phyloP scores from a whole-genome alignment of 2,113 vertebrate species.

The Drymodes brunneopygia region DNA sequence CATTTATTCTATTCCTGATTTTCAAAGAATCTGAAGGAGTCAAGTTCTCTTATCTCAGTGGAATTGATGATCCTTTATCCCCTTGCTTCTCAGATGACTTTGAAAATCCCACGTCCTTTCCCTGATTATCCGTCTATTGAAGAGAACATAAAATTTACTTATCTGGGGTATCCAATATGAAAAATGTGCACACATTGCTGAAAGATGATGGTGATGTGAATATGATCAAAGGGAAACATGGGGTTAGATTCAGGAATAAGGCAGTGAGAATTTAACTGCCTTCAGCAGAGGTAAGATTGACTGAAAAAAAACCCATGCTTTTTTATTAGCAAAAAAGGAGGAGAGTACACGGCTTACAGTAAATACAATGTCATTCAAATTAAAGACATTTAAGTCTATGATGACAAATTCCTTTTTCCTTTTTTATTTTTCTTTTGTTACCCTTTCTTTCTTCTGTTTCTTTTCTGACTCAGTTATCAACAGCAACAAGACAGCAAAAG shows the following conservation, averaged over 20 bases:
- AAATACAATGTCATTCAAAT: not conserved
- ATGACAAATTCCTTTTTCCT: not conserved
- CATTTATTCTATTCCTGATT: not conserved
- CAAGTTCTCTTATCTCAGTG: not conserved
- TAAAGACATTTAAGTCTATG: not conserved
- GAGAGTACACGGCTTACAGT: not conserved
- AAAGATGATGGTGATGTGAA: not conserved
- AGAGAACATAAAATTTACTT: not conserved
- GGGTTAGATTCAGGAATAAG: not conserved
- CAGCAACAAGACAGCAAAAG: not conserved
- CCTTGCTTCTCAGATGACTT: not conserved
- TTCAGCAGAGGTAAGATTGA: not conserved
- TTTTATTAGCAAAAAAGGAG: not conserved
- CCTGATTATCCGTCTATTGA: not conserved
- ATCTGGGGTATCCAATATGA: not conserved
- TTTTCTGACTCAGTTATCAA: not conserved
- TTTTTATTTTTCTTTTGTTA: not conserved
- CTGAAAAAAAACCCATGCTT: not conserved
- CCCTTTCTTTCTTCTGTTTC: not conserved
- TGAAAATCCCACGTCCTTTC: not conserved
- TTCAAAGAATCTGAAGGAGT: not conserved
- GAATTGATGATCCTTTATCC: not conserved
- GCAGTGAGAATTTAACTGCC: not conserved
- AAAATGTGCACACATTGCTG: not conserved
- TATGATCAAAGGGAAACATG: not conserved